Conservation (phyloP, 2,113 vertebrate genomes). For the Laticauda colubrina region DNA sequence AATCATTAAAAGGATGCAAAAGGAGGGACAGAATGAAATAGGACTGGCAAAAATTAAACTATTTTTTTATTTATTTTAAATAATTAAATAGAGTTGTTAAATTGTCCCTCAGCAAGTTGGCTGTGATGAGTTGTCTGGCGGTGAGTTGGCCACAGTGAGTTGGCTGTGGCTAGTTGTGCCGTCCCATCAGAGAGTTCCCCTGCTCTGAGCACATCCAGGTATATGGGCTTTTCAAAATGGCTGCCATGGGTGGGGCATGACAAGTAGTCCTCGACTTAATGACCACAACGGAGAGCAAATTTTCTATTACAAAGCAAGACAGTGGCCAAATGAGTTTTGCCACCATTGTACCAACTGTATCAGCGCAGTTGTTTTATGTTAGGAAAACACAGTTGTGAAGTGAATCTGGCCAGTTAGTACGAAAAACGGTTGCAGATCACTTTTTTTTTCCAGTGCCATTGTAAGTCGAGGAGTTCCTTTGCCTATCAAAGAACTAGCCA, state of each 20-base stretch:
- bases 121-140: too few species aligned
- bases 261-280: neutral
- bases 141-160: too few species aligned
- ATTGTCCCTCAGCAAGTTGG: too few species aligned
- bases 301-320: neutral
- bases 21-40: too few species aligned
- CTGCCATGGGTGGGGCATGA: neutral
- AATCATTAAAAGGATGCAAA: too few species aligned
- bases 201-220: too few species aligned
- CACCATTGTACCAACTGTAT: neutral
- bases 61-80: too few species aligned
- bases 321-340: neutral
- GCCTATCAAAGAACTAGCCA: neutral
- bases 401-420: neutral
- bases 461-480: too few species aligned
- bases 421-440: neutral
- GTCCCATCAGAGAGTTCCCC: too few species aligned
- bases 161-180: too few species aligned
- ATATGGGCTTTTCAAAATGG: neutral
- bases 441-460: neutral
- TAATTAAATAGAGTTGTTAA: too few species aligned
- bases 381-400: neutral
- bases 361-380: neutral
- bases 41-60: too few species aligned
- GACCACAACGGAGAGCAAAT: neutral